Evolutionary conservation across 2,888 invertebrate genomes (phyloP).

Genomic region (Leucophora obtusa): DNA sequence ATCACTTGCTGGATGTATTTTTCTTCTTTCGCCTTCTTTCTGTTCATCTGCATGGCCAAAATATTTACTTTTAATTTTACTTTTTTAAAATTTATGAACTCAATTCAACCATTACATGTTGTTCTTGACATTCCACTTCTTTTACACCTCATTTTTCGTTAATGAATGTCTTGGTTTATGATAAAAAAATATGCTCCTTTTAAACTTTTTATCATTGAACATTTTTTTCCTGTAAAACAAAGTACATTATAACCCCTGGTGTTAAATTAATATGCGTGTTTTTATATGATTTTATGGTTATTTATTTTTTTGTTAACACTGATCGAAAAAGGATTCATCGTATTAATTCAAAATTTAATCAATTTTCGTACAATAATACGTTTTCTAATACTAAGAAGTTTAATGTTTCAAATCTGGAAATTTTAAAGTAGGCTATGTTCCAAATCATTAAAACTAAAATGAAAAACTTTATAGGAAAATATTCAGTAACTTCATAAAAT

Average conservation of each 20-base stretch:
- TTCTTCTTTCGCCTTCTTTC: not conserved
- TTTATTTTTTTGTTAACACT: no score
- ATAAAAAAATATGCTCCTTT: slow-evolving; percentile 30
- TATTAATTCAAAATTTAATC: no score
- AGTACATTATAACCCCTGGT: slow-evolving; percentile 4
- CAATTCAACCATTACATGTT: not conserved
- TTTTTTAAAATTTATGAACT: slow-evolving; percentile 1
- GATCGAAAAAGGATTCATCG: no score
- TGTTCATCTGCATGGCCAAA: not conserved
- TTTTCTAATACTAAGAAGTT: no score
- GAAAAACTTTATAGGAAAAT: no score
- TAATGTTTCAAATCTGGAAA: no score
- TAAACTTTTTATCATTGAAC: not conserved
- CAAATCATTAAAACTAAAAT: no score
- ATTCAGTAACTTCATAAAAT: no score
- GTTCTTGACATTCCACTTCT: slow-evolving; percentile 23
- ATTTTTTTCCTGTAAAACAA: slow-evolving; percentile 8
- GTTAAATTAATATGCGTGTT: slow-evolving; percentile 38
- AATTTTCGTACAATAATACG: no score
- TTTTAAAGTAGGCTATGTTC: no score
- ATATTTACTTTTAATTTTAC: not conserved
- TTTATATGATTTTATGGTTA: not conserved
- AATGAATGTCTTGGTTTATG: slow-evolving; percentile 38
- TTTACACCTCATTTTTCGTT: not conserved
- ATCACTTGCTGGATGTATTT: slow-evolving; percentile 5